Percentiles rank a stretch among this genome's conserved stretches.
These are phyloP conservation scores for Busseola fusca DNA, from an alignment of 2,888 invertebrate species.

Conservation along the genomic window DNA sequence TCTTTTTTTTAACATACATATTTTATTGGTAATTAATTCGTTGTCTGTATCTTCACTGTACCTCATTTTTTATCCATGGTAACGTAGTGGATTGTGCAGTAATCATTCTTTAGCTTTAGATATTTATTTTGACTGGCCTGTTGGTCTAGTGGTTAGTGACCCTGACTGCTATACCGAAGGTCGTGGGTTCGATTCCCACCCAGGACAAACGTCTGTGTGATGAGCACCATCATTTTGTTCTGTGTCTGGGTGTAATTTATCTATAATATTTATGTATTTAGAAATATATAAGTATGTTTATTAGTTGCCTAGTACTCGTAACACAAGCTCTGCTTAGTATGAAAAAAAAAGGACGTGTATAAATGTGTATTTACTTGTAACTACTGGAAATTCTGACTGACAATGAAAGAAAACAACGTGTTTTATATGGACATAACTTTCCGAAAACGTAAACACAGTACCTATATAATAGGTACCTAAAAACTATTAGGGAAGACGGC, in stretches of 20 bases:
- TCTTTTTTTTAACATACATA: background rate
- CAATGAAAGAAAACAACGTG: background rate
- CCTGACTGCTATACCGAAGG: too few species aligned
- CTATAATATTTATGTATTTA: too few species aligned
- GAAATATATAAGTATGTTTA: too few species aligned
- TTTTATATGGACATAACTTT: background rate
- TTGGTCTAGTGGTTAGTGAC: too few species aligned
- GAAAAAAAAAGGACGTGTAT: too few species aligned
- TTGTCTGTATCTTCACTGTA: background rate
- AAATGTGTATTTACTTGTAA: background rate
- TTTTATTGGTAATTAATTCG: background rate
- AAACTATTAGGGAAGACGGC: background rate
- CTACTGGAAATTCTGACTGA: background rate
- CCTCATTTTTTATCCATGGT: background rate
- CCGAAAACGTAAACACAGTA: background rate
- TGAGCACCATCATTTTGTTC: too few species aligned
- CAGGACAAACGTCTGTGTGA: too few species aligned
- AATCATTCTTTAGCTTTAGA: background rate
- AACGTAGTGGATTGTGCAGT: background rate
- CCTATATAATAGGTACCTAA: background rate
- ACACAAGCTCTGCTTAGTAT: too few species aligned
- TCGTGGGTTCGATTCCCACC: too few species aligned
- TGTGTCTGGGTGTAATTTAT: too few species aligned
- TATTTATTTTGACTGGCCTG: too few species aligned
- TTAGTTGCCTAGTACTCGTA: too few species aligned